Base-by-base conservation (phyloP, 2,888 invertebrate genomes). In the Chesias legatella region DNA sequence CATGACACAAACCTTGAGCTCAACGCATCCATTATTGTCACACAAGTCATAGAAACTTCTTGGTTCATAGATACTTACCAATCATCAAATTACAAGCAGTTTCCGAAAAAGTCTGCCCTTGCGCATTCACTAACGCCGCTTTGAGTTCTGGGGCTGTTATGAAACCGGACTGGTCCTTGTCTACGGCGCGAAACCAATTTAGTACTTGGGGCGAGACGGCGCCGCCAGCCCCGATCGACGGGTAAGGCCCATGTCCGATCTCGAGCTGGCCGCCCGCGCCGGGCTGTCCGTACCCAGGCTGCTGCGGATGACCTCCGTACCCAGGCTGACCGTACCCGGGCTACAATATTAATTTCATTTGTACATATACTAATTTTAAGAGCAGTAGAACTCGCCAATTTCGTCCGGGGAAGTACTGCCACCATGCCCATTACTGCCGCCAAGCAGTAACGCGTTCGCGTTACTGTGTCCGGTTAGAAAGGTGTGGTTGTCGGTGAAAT, bases 31-130 rank as follows among this genome's bases (percentile, higher is more conserved):
- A 11, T 11, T 28, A 13, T 28, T 11, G 6, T 23, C 11, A 10
- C 22, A 20, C 21, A 34, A 8, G 8, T n/a, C n/a, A n/a, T n/a
- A n/a, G n/a, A n/a, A n/a, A n/a, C n/a, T n/a, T n/a, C n/a, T n/a
- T n/a, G n/a, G n/a, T n/a, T n/a, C n/a, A n/a, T n/a, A n/a, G 3
- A 35, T 32, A 53, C 74, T 67, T 77, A 93, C 93, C 93, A 57
- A 97, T 95, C 96, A 97, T 96, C 17, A 97, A 86, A 57, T 92
- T 91, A 72, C 96, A 97, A 6, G 96, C 94, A 43, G 91, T 91
- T 58, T 95, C 93, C 2, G 95, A 95, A 74, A 95, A 95, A 46
- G 92, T 90, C 57, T 94, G 90, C 7, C 96, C 96, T 75, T 96
- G 94, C 10, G 94, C 95, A 80, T 96, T 97, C 10, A 95, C 92